Percentiles rank a stretch among this genome's conserved stretches.
Conservation (phyloP, 64 coral and sea anemone genomes). For the Dendrophyllia cribrosa region DNA sequence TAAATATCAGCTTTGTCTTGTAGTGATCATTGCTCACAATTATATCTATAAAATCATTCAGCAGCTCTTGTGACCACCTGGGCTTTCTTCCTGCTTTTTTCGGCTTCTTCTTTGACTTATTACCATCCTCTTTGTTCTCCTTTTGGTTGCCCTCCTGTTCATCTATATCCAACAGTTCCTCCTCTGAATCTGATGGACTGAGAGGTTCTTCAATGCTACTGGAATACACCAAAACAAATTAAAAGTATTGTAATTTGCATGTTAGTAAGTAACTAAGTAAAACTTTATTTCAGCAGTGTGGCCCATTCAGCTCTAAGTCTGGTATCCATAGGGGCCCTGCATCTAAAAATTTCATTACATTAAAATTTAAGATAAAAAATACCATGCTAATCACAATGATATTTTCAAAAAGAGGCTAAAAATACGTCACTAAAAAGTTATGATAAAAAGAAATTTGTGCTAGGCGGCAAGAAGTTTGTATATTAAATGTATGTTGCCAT, state of each 20-base stretch:
- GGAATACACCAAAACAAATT: background rate
- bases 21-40: slow-evolving; percentile 43
- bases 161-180: background rate
- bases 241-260: background rate
- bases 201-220: background rate
- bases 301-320: too few species aligned
- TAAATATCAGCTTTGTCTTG: slow-evolving; percentile 44
- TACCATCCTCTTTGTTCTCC: slow-evolving; percentile 29
- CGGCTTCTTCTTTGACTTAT: slow-evolving; percentile 33
- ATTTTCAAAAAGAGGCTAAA: too few species aligned
- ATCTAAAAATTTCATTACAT: too few species aligned
- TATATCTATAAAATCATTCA: slow-evolving; percentile 57
- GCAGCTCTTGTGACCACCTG: slow-evolving; percentile 30
- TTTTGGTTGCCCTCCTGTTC: background rate
- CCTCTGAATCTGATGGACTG: slow-evolving; percentile 10
- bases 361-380: too few species aligned
- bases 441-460: too few species aligned
- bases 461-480: too few species aligned
- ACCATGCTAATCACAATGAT: too few species aligned
- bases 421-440: too few species aligned
- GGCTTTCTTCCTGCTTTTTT: slow-evolving; percentile 35
- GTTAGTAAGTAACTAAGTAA: background rate
- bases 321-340: too few species aligned
- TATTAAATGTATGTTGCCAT: too few species aligned
- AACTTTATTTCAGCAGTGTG: too few species aligned